Base-by-base conservation (phyloP, 1,140 invertebrate genomes). In the Atopsyche davidsoni region DNA sequence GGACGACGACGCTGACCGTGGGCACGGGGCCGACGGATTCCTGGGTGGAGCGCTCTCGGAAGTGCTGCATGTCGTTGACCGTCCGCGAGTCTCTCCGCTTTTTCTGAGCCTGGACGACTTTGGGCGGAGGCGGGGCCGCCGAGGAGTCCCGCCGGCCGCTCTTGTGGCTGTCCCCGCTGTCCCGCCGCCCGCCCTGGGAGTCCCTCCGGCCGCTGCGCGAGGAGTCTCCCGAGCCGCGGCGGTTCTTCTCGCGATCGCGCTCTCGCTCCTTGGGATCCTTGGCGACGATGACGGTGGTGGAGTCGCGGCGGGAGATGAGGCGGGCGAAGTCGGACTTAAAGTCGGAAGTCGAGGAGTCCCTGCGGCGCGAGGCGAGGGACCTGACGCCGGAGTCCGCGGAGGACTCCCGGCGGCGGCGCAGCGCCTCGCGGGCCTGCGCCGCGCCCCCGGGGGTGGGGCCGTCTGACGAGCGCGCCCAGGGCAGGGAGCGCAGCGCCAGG, bases 371-470 rank as follows among this genome's bases (percentile, higher is more conserved):
- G 9, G 70, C 69, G 66, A 81, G 80, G 51, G 83, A 86, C 55
- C 85, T 83, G 41, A 87, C 84, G n/a, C 86, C 85, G 0, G 85
- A 86, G 64, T 89, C 86, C 13, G 86, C 86, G 14, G 85, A 88
- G 13, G 86, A 89, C 57, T 91, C 87, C 31, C 87, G 74, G 0
- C 87, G 73, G 46, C 87, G 86, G 18, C 81, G 73, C 14, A 54
- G 31, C 74, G 31, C 17, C 22, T 58, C 46, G 38, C 54, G 43
- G 43, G 60, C 55, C 31, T 60, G 60, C 14, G 32, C 11, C 4
- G 10, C 11, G 9, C 68, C 68, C 28, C 74, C 70, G 11, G 78
- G 68, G 43, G 78, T 69, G 61, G 77, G 75, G 14, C 62, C 64
- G 13, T 75, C 75, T 19, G 71, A 69, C 0, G 67, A 62, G 3